phyloP scores from a whole-genome alignment of 2,113 vertebrate genomes.

The Pseudorasbora parva region DNA sequence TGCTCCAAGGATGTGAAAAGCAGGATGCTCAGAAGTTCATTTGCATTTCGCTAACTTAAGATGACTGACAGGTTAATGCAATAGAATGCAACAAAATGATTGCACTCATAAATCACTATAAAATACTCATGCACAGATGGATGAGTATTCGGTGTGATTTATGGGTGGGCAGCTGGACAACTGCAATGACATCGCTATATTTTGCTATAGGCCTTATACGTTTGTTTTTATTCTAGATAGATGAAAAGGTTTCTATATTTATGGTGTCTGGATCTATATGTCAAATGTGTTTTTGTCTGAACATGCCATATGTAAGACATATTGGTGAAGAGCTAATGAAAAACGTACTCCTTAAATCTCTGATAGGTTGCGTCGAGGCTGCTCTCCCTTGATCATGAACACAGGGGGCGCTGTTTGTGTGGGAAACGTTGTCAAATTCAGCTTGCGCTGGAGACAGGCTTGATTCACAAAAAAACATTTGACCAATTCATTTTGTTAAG shows the following conservation, averaged over 20 bases:
- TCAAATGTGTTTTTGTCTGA: background rate
- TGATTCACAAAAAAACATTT: background rate
- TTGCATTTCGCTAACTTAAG: slow-evolving; percentile 27
- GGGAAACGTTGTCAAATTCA: background rate
- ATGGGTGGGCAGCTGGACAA: slow-evolving; percentile 38
- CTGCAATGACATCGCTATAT: slow-evolving; percentile 16
- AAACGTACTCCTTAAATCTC: background rate
- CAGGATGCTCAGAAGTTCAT: background rate
- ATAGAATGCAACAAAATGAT: slow-evolving; percentile 24
- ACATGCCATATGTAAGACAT: background rate
- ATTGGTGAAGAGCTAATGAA: background rate
- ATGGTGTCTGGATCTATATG: background rate
- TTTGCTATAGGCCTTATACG: background rate
- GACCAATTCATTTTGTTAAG: background rate
- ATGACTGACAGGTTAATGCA: slow-evolving; percentile 28
- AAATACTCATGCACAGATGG: slow-evolving; percentile 38
- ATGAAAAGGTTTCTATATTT: background rate
- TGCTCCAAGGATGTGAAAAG: background rate
- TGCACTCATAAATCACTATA: slow-evolving; percentile 40
- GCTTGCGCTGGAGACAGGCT: background rate
- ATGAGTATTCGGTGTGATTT: slow-evolving; percentile 35
- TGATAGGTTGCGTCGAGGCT: background rate
- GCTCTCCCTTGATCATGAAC: background rate
- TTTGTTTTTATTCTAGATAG: background rate
- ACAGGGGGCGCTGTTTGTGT: slow-evolving; percentile 49